Percentiles rank a stretch among this genome's conserved stretches.
phyloP scores from a whole-genome alignment of 1,140 invertebrate species.

The Danaus plexippus region DNA sequence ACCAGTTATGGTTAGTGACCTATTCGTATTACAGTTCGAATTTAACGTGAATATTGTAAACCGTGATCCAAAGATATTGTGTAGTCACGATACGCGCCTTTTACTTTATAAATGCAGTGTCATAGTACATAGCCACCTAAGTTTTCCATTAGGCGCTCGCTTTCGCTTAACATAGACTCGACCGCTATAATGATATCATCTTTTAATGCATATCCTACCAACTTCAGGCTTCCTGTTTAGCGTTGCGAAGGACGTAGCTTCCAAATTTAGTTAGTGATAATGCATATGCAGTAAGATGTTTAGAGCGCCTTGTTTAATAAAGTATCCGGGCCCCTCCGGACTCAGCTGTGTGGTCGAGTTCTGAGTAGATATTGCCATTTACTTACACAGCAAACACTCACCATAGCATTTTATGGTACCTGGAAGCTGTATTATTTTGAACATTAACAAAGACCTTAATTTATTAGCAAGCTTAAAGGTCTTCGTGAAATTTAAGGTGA shows the following conservation, averaged over 20 bases:
- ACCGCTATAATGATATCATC: slow-evolving; percentile 33
- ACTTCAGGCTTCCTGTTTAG: slow-evolving; percentile 25
- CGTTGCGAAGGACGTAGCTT: slow-evolving; percentile 23
- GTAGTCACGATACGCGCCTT: slow-evolving; percentile 15
- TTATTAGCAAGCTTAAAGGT: too few species aligned
- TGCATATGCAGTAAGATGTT: slow-evolving; percentile 21
- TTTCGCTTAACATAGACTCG: slow-evolving; percentile 17
- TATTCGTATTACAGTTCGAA: too few species aligned
- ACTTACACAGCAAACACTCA: slow-evolving; percentile 25
- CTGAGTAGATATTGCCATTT: slow-evolving; percentile 44
- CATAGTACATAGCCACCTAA: slow-evolving; percentile 17
- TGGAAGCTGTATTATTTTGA: slow-evolving; percentile 10
- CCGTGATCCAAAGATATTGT: too few species aligned
- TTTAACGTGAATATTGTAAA: too few species aligned
- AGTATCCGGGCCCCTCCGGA: slow-evolving; percentile 20
- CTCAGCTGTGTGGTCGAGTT: slow-evolving; percentile 39
- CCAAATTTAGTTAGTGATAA: slow-evolving; percentile 33
- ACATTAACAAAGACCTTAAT: slow-evolving; percentile 1
- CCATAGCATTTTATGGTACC: slow-evolving; percentile 20
- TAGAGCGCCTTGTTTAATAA: slow-evolving; percentile 19
- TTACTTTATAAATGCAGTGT: slow-evolving; percentile 29
- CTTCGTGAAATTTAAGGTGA: too few species aligned
- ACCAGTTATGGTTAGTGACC: too few species aligned
- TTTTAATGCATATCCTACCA: slow-evolving; percentile 35
- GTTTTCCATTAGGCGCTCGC: slow-evolving; percentile 34